phyloP scores from a whole-genome alignment of 2,888 invertebrate genomes.

The Lomographa bimaculata region DNA sequence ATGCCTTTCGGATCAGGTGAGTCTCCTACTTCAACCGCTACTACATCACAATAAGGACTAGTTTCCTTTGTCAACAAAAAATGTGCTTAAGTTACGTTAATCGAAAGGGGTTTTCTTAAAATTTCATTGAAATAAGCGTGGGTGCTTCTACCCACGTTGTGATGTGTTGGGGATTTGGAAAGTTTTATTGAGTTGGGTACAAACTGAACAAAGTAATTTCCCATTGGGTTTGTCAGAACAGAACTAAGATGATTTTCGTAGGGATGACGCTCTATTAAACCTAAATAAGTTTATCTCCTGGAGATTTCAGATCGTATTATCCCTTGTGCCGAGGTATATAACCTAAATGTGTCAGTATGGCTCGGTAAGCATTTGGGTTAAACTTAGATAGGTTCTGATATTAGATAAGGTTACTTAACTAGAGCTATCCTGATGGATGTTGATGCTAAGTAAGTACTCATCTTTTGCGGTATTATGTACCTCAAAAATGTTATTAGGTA shows the following conservation, averaged over 20 bases:
- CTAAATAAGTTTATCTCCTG: constrained; percentile 9
- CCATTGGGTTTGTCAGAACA: constrained; percentile 5
- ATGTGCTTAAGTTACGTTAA: constrained; percentile 25
- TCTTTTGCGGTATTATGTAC: too few species aligned
- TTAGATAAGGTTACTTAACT: too few species aligned
- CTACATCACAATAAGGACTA: constrained; percentile 26
- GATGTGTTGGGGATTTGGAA: constrained; percentile 19
- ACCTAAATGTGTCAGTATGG: constrained; percentile 16
- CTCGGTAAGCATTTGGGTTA: constrained; percentile 15
- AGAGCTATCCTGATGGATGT: too few species aligned
- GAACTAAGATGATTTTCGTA: constrained; percentile 11
- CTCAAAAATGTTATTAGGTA: too few species aligned
- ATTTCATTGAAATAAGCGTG: constrained; percentile 28
- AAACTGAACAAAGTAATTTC: constrained; percentile 16
- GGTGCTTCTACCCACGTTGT: constrained; percentile 19
- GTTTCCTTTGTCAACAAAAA: constrained; percentile 25
- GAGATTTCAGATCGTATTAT: constrained; percentile 7
- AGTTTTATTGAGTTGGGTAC: constrained; percentile 25
- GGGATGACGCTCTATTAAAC: constrained; percentile 6
- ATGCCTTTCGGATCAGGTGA: constrained; percentile 82
- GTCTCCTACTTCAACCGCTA: constrained; percentile 44
- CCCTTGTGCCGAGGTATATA: constrained; percentile 3
- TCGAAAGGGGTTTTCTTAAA: constrained; percentile 32
- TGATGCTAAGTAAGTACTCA: too few species aligned
- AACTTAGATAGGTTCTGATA: constrained; percentile 4